phyloP scores from a whole-genome alignment of 2,888 invertebrate genomes.

The Eilema sororculum region DNA sequence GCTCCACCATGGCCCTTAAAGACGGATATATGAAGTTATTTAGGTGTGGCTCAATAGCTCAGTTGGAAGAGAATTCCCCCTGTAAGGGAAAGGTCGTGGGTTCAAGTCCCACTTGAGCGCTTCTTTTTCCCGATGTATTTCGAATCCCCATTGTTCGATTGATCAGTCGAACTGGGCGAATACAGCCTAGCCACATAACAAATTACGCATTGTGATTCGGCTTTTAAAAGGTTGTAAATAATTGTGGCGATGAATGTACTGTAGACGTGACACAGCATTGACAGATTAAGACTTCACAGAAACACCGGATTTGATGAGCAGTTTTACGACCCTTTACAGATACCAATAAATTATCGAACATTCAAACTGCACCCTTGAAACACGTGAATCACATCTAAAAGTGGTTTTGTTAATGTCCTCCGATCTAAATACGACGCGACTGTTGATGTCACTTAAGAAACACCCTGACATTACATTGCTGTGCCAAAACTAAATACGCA shows the following conservation, averaged over 20 bases:
- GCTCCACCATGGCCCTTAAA: too few species aligned
- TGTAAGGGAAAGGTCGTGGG: too few species aligned
- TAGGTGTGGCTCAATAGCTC: too few species aligned
- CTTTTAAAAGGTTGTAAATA: not conserved
- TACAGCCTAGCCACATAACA: not conserved
- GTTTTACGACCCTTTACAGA: not conserved
- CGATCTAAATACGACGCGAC: slow-evolving; percentile 19
- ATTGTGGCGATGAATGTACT: not conserved
- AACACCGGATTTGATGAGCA: not conserved
- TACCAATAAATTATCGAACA: not conserved
- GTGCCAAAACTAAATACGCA: slow-evolving; percentile 25
- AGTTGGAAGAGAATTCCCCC: too few species aligned
- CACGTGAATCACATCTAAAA: slow-evolving; percentile 18
- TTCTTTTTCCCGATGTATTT: too few species aligned
- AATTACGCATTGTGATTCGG: not conserved
- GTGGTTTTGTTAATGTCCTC: slow-evolving; percentile 14
- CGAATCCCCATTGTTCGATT: too few species aligned
- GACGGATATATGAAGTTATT: too few species aligned
- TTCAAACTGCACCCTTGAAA: slow-evolving; percentile 10
- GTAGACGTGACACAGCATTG: not conserved
- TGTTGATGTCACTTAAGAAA: slow-evolving; percentile 28
- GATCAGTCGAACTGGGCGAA: too few species aligned
- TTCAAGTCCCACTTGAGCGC: too few species aligned
- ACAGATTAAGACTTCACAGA: not conserved
- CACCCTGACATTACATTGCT: slow-evolving; percentile 20